These are phyloP conservation scores for Microplitis manilae DNA, from an alignment of 2,888 invertebrate genomes.

Conservation along the genomic window DNA sequence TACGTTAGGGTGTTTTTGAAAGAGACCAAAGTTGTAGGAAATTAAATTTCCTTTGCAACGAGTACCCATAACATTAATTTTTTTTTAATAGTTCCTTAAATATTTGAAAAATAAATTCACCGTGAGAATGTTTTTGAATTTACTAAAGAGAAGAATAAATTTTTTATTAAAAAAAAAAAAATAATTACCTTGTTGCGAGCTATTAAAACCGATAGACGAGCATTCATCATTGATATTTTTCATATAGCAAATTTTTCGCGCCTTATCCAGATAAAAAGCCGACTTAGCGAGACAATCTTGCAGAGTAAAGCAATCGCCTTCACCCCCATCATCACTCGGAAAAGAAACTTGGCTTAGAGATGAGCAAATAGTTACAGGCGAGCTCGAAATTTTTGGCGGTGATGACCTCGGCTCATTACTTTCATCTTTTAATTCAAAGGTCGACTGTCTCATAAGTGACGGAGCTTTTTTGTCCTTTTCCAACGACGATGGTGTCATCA, in stretches of 20 bases:
- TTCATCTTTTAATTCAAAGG: not conserved
- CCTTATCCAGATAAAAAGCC: not conserved
- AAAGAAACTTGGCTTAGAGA: not conserved
- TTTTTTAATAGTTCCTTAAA: no score
- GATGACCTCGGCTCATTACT: not conserved
- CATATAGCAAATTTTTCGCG: not conserved
- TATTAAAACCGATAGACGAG: not conserved
- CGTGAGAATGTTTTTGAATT: no score
- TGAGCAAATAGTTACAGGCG: not conserved
- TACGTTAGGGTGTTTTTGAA: no score
- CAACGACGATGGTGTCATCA: not conserved
- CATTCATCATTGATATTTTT: not conserved
- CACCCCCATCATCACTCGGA: not conserved
- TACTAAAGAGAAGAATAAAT: not conserved
- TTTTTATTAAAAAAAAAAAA: not conserved
- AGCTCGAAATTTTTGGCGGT: not conserved
- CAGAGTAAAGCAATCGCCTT: not conserved
- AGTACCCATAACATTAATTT: no score
- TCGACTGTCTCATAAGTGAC: not conserved
- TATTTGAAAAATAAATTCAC: no score
- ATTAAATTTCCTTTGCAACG: no score
- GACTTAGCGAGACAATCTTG: not conserved
- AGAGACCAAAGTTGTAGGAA: no score
- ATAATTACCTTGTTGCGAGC: not conserved
- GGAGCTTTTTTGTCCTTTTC: not conserved